Evolutionary conservation across 2,113 vertebrate genomes (phyloP).

Genomic region (Misgurnus mizolepis): DNA sequence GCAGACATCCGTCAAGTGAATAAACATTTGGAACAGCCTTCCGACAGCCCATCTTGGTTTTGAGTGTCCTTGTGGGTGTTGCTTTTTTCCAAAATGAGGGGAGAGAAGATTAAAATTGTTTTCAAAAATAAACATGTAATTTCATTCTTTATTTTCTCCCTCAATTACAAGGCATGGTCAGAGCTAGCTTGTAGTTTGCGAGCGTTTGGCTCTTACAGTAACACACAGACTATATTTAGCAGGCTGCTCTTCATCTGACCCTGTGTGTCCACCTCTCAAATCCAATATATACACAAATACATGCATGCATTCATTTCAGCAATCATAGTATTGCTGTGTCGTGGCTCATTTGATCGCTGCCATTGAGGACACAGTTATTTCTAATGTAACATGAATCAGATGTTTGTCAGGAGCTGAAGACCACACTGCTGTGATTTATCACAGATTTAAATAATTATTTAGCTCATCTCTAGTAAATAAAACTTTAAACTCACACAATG

Average conservation of each 20-base stretch:
- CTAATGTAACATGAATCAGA: background rate
- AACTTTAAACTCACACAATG: background rate
- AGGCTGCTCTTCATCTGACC: constrained; percentile 80
- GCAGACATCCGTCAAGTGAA: constrained; percentile 56
- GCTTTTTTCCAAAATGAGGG: constrained; percentile 74
- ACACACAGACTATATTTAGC: constrained; percentile 80
- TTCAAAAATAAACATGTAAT: constrained; percentile 87
- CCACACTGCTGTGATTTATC: constrained; percentile 34
- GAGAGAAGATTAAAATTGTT: constrained; percentile 85
- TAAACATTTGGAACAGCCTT: constrained; percentile 60
- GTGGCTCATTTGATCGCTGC: constrained; percentile 31
- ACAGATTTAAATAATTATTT: constrained; percentile 5
- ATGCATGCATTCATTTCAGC: constrained; percentile 37
- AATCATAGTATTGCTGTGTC: constrained; percentile 21
- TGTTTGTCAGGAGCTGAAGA: constrained; percentile 1
- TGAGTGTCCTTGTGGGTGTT: constrained; percentile 74
- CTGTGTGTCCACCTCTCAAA: constrained; percentile 59
- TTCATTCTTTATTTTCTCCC: constrained; percentile 82
- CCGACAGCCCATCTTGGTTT: constrained; percentile 66
- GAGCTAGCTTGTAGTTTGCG: constrained; percentile 77
- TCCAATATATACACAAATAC: background rate
- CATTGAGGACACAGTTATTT: constrained; percentile 39
- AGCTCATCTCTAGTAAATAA: constrained; percentile 16
- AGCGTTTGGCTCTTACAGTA: constrained; percentile 82
- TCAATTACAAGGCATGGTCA: constrained; percentile 84